Evolutionary conservation across 2,888 invertebrate species (phyloP), one percentile per base, ranked within the genome.

Genomic region (Sinotaia quadrata): DNA sequence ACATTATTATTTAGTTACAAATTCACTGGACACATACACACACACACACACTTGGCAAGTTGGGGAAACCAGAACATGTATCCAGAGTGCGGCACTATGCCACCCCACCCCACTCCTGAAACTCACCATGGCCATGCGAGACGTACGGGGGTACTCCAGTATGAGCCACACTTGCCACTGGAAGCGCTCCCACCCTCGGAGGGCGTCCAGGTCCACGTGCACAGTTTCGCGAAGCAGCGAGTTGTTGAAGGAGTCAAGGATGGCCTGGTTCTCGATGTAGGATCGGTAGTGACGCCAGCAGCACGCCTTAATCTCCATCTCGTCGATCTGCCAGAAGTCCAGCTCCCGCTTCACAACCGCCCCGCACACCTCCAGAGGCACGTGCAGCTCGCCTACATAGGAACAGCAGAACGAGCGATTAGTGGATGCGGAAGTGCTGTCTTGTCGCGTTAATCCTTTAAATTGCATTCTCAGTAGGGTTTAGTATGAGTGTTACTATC

Each of bases 331-430:
- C 87, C 87, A 87, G 76, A 82, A 87, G 68, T 86, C 85, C 56
- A 87, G 74, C 69, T 87, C 87, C 29, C 87, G 74, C 73, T 86
- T 85, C 31, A 87, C 86, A 24, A 87, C 87, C 12, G 87, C 86
- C 4, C 87, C 87, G 66, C 88, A 88, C 12, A 88, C 86, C 73
- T 86, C 85, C 57, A 86, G 74, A 0, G 87, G 87, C 15, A 87
- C 84, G 69, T 88, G 88, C 12, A 88, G 80, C 73, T 87, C 87
- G 58, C 87, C 87, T 84, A 83, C 7, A 69, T n/a, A n/a, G n/a
- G n/a, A n/a, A n/a, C n/a, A n/a, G 10, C 21, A 10, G 52, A 24
- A 24, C 8, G 21, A 52, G 21, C 10, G 12, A n/a, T n/a, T n/a
- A n/a, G n/a, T n/a, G n/a, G n/a, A n/a, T n/a, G n/a, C n/a, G n/a